Evolutionary conservation across 2,113 vertebrate species (phyloP).

Genomic region (Columbina picui): DNA sequence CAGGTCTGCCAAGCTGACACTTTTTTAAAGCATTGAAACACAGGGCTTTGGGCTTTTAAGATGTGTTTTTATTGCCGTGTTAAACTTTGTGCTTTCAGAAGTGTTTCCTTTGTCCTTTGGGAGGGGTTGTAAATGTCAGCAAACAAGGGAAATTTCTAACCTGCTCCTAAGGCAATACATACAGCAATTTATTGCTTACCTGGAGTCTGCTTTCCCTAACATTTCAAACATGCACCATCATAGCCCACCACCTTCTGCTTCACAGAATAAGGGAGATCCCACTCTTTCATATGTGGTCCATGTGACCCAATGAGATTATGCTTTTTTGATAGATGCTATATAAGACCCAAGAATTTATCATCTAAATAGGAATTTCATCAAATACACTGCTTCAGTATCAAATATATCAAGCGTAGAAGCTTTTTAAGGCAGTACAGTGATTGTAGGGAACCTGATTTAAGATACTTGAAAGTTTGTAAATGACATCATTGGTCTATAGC

Average conservation of each 20-base stretch:
- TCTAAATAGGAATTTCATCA: not conserved
- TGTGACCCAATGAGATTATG: not conserved
- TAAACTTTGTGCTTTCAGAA: conserved; percentile 23
- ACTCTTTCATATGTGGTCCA: not conserved
- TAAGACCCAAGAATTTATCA: not conserved
- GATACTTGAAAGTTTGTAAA: not conserved
- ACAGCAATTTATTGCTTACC: not conserved
- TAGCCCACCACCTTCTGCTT: not conserved
- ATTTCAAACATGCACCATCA: not conserved
- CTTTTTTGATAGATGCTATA: not conserved
- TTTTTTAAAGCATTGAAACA: conserved; percentile 15
- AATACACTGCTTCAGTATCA: not conserved
- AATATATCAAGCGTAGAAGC: not conserved
- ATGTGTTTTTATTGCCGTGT: not conserved
- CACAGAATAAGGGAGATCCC: not conserved
- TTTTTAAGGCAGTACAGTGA: not conserved
- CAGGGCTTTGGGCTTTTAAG: conserved; percentile 24
- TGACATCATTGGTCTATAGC: not conserved
- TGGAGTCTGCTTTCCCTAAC: not conserved
- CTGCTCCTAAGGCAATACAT: not conserved
- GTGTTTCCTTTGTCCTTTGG: not conserved
- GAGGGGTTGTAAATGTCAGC: not conserved
- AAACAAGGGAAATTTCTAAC: not conserved
- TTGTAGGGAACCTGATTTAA: not conserved
- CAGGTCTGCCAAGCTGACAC: conserved; percentile 60